Conservation (phyloP, 2,113 vertebrate species). For the Eolophus roseicapilla region DNA sequence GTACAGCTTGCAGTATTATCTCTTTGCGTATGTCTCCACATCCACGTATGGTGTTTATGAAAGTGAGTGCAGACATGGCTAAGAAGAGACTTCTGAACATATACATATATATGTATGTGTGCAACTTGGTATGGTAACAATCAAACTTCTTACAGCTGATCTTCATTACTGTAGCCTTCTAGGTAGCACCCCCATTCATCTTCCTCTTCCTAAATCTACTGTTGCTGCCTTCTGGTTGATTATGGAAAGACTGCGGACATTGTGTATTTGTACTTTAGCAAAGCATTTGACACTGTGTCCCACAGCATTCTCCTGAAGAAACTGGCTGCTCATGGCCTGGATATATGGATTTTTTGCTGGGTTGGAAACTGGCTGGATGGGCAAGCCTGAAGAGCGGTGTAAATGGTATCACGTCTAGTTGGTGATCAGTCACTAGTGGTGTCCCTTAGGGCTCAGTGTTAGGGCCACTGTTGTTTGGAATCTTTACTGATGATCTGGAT, state of each 20-base stretch:
- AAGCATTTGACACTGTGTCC: not conserved
- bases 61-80: not conserved
- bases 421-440: not conserved
- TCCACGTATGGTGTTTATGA: not conserved
- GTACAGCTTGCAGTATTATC: not conserved
- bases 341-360: not conserved
- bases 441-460: not conserved
- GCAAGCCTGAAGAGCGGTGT: not conserved
- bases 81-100: not conserved
- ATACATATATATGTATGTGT: not conserved
- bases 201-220: not conserved
- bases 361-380: not conserved
- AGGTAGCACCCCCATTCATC: not conserved
- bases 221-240: not conserved
- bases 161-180: not conserved
- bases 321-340: not conserved
- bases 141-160: not conserved
- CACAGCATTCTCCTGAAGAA: not conserved
- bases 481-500: not conserved
- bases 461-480: not conserved
- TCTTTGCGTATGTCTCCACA: rapidly evolving
- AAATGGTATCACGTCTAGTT: not conserved
- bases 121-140: not conserved
- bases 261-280: not conserved
- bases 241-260: not conserved